Percentiles rank a stretch among this genome's conserved stretches.
Conservation (phyloP, 2,797 vertebrate genomes). For the Denticeps clupeoides region DNA sequence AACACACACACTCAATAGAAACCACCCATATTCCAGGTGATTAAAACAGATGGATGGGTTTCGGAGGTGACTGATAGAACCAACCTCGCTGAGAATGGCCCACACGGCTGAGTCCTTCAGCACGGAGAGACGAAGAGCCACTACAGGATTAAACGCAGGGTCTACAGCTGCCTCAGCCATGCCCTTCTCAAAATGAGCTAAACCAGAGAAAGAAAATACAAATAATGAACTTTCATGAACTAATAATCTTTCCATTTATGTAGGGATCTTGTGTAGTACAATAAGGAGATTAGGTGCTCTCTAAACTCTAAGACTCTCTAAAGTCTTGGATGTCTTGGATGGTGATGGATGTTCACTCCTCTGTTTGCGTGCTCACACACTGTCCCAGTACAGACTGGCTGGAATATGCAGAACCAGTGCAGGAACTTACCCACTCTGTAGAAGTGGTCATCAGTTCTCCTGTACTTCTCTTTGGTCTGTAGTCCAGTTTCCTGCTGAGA, state of each 20-base stretch:
- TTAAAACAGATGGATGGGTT: background rate
- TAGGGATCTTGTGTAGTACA: too few relatives aligned
- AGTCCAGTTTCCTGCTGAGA: slow-evolving; percentile 46
- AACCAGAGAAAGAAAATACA: slow-evolving; percentile 5
- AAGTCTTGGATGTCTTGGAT: too few relatives aligned
- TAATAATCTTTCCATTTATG: background rate
- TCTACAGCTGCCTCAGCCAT: slow-evolving; percentile 81
- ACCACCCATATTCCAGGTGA: background rate
- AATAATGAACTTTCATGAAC: background rate
- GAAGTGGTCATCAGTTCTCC: slow-evolving; percentile 81
- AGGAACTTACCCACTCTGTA: slow-evolving; percentile 80
- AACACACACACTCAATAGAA: background rate
- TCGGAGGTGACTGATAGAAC: slow-evolving; percentile 19
- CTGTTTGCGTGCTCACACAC: too few relatives aligned
- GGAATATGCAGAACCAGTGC: background rate
- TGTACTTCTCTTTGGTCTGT: slow-evolving; percentile 86
- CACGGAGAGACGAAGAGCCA: slow-evolving; percentile 82
- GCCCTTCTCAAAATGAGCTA: slow-evolving; percentile 88
- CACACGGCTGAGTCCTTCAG: slow-evolving; percentile 89
- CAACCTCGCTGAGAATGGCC: slow-evolving; percentile 95
- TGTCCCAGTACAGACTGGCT: too few relatives aligned
- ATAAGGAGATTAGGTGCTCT: too few relatives aligned
- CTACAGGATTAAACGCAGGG: slow-evolving; percentile 74
- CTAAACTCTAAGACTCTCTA: too few relatives aligned
- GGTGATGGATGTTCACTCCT: too few relatives aligned